Percentiles rank a stretch among this genome's conserved stretches.
Evolutionary conservation across 2,113 vertebrate species (phyloP).

Genomic region (Danionella cerebrum): DNA sequence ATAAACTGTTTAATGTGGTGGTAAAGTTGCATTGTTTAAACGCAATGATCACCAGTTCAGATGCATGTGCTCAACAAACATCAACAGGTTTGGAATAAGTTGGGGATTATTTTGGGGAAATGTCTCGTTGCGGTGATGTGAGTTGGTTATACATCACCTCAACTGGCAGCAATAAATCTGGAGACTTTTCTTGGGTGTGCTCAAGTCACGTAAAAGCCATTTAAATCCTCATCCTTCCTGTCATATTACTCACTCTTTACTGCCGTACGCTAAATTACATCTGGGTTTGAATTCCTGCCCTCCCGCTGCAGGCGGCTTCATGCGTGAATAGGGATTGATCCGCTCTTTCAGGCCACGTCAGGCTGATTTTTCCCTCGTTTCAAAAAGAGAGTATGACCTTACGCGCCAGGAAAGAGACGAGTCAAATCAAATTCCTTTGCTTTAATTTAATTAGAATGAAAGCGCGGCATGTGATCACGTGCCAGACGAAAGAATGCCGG

Average conservation of each 20-base stretch:
- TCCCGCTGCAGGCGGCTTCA: conserved; percentile 40
- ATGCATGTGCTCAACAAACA: no score
- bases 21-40: no score
- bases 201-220: conserved; percentile 29
- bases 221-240: conserved; percentile 35
- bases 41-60: no score
- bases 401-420: conserved; percentile 19
- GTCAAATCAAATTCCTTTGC: conserved; percentile 39
- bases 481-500: no score
- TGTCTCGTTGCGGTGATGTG: no score
- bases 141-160: conserved; percentile 19
- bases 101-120: no score
- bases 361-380: conserved; percentile 37
- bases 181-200: conserved; percentile 31
- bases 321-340: conserved; percentile 41
- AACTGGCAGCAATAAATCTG: conserved; percentile 36
- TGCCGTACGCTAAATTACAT: conserved; percentile 36
- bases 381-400: conserved; percentile 33
- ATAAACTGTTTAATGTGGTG: no score
- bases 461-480: conserved; percentile 8
- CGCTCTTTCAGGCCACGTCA: conserved; percentile 30
- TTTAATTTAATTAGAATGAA: conserved; percentile 38
- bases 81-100: no score
- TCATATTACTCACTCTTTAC: conserved; percentile 26
- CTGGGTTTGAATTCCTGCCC: conserved; percentile 31